phyloP scores from a whole-genome alignment of 2,888 invertebrate species.

The Cotesia congregata region DNA sequence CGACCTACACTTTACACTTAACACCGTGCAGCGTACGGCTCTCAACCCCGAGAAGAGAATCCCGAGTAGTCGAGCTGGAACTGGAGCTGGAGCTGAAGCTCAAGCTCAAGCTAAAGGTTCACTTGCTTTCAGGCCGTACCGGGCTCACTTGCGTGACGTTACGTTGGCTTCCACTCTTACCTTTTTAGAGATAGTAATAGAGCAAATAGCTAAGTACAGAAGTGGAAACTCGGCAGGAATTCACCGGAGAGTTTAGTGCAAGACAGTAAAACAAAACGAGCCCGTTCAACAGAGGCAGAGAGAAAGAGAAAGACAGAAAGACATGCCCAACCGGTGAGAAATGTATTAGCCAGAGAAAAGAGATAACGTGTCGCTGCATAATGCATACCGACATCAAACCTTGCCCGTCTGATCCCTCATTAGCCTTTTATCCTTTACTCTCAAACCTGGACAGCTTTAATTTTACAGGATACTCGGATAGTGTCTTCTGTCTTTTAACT shows the following conservation, averaged over 20 bases:
- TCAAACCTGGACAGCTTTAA: neutral
- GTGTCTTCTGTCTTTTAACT: neutral
- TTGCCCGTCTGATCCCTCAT: slow-evolving; percentile 53
- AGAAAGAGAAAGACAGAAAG: neutral
- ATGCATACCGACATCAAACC: slow-evolving; percentile 52
- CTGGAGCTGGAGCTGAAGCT: neutral
- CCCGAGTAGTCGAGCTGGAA: neutral
- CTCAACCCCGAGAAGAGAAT: too few relatives aligned
- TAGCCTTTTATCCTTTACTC: slow-evolving; percentile 52
- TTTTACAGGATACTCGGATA: slow-evolving; percentile 44
- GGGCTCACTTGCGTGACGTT: slow-evolving; percentile 15
- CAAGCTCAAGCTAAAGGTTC: neutral
- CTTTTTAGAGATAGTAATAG: neutral
- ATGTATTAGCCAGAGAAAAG: neutral
- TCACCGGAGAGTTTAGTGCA: neutral
- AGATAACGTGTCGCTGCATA: slow-evolving; percentile 58
- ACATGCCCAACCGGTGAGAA: too few relatives aligned
- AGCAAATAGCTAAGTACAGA: slow-evolving; percentile 9
- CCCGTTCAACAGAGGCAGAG: neutral
- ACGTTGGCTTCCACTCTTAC: slow-evolving; percentile 11
- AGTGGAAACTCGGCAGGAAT: slow-evolving; percentile 20
- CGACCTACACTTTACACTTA: too few relatives aligned
- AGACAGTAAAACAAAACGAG: neutral
- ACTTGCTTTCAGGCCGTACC: slow-evolving; percentile 2
- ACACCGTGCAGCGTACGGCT: too few relatives aligned